Evolutionary conservation across 1,140 invertebrate genomes (phyloP).

Genomic region (Lasioglossum albipes): DNA sequence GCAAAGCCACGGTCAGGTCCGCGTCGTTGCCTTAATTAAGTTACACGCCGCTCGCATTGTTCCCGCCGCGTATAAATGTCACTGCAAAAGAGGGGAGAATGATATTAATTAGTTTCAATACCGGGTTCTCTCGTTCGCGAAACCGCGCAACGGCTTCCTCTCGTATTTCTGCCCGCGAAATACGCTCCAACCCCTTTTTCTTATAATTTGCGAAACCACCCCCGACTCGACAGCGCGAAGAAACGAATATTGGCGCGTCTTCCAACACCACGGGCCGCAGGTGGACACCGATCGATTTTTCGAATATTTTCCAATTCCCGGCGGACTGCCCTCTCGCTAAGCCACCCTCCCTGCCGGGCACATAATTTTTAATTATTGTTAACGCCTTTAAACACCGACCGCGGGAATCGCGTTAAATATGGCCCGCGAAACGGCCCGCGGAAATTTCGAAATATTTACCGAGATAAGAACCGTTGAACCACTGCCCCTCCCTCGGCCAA

Average conservation of each 20-base stretch:
- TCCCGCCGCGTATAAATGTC: conserved; percentile 75
- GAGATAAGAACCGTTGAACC: conserved; percentile 39
- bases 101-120: conserved; percentile 78
- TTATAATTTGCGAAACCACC: background rate
- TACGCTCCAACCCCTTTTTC: background rate
- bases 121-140: conserved; percentile 7
- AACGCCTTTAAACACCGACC: conserved; percentile 26
- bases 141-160: background rate
- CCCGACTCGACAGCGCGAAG: background rate
- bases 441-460: conserved; percentile 42
- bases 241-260: no score
- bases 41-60: conserved; percentile 78
- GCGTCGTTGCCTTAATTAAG: conserved; percentile 81
- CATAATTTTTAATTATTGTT: conserved; percentile 47
- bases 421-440: background rate
- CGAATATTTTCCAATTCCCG: conserved; percentile 15
- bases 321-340: conserved; percentile 8
- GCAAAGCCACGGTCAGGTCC: conserved; percentile 77
- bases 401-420: conserved; percentile 36
- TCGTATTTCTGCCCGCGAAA: conserved; percentile 28
- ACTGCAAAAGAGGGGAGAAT: conserved; percentile 68
- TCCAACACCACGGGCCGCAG: background rate
- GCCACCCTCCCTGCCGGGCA: background rate
- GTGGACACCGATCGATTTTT: conserved; percentile 14
- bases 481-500: background rate